These are phyloP conservation scores for Callyntrura sp. DNA, from an alignment of 2,888 invertebrate genomes.

Conservation along the genomic window DNA sequence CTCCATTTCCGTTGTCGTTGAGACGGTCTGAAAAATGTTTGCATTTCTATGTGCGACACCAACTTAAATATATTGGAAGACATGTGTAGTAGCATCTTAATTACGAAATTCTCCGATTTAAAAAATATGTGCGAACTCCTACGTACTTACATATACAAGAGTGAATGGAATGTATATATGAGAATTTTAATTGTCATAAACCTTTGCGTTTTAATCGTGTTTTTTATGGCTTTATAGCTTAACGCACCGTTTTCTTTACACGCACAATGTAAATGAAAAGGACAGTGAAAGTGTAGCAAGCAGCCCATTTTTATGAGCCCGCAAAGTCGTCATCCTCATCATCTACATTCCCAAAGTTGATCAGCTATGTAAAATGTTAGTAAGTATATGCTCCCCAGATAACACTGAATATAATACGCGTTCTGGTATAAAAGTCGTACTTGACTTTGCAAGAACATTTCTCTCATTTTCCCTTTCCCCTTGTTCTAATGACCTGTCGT, in stretches of 20 bases:
- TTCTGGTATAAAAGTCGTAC: neutral
- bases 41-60: too few species aligned
- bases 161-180: neutral
- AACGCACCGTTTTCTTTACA: neutral
- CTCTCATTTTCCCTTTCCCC: slow-evolving; percentile 68
- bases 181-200: neutral
- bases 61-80: neutral
- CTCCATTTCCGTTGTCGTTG: too few species aligned
- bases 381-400: neutral
- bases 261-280: neutral
- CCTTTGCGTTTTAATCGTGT: neutral
- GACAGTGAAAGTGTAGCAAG: neutral
- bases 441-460: slow-evolving; percentile 22
- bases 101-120: neutral
- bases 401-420: neutral
- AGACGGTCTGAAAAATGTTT: too few species aligned
- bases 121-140: neutral
- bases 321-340: neutral
- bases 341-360: neutral
- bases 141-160: neutral
- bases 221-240: neutral
- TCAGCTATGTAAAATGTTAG: neutral
- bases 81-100: neutral
- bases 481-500: slow-evolving; percentile 85
- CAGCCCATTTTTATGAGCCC: neutral